These are phyloP conservation scores for Chloropsis cyanopogon DNA, from an alignment of 2,113 vertebrate genomes.

Conservation along the genomic window DNA sequence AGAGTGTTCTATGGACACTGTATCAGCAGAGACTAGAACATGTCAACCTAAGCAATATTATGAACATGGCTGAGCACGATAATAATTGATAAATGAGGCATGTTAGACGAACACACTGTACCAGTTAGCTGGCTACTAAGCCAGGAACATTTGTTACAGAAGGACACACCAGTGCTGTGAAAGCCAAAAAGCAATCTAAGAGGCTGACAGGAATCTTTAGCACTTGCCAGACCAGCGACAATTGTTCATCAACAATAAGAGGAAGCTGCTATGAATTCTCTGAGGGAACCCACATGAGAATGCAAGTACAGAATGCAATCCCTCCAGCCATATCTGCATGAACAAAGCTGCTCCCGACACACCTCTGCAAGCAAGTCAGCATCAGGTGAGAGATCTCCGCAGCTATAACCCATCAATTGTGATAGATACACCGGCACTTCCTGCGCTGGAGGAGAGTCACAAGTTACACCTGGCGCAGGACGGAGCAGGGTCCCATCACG, in stretches of 20 bases:
- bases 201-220: not conserved
- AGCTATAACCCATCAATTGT: not conserved
- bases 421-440: accelerated
- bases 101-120: not conserved
- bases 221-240: not conserved
- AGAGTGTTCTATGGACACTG: accelerated
- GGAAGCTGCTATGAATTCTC: not conserved
- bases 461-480: not conserved
- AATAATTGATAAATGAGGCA: not conserved
- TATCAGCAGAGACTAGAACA: not conserved
- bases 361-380: not conserved
- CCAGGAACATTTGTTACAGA: not conserved
- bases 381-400: not conserved
- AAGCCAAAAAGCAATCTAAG: not conserved
- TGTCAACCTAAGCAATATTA: not conserved
- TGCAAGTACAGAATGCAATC: not conserved
- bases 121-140: not conserved
- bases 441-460: accelerated
- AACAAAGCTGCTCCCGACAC: not conserved
- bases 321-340: not conserved
- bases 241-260: not conserved
- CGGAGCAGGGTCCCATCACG: not conserved
- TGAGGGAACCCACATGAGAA: not conserved
- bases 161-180: not conserved
- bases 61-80: not conserved